Percentiles rank a stretch among this genome's conserved stretches.
Conservation (phyloP, 2,888 invertebrate genomes). For the Conomelus anceps region DNA sequence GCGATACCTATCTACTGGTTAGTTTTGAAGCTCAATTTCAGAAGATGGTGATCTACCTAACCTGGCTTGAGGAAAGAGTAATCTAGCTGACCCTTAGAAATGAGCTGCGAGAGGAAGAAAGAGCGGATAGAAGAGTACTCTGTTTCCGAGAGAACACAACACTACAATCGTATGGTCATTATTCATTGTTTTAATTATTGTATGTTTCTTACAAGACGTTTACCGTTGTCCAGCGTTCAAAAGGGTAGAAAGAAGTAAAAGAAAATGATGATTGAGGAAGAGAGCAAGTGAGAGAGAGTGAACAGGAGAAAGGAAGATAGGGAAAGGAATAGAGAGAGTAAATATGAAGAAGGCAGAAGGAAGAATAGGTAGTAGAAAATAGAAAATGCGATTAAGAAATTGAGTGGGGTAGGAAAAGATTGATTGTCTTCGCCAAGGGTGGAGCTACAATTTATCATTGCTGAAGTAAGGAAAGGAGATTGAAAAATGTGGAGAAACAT, state of each 20-base stretch:
- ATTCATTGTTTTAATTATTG: not conserved
- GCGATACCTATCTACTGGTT: not conserved
- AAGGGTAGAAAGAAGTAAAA: not conserved
- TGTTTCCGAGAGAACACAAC: not conserved
- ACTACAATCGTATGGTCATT: not conserved
- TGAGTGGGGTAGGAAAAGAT: not conserved
- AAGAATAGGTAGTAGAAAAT: no score
- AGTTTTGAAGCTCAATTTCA: not conserved
- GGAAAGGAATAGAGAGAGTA: not conserved
- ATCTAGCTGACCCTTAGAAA: not conserved
- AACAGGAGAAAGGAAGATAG: not conserved
- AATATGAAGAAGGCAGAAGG: no score
- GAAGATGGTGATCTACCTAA: not conserved
- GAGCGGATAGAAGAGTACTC: no score
- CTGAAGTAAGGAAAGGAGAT: not conserved
- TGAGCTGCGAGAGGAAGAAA: not conserved
- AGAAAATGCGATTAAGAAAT: not conserved
- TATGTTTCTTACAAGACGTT: not conserved
- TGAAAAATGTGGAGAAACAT: no score
- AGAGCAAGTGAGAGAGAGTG: not conserved
- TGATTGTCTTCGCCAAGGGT: not conserved
- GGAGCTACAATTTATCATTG: not conserved
- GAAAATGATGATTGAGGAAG: not conserved
- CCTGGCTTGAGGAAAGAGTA: not conserved
- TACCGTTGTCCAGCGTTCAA: not conserved